Base-by-base conservation (phyloP, 1,140 invertebrate genomes). In the Zophobas morio region DNA sequence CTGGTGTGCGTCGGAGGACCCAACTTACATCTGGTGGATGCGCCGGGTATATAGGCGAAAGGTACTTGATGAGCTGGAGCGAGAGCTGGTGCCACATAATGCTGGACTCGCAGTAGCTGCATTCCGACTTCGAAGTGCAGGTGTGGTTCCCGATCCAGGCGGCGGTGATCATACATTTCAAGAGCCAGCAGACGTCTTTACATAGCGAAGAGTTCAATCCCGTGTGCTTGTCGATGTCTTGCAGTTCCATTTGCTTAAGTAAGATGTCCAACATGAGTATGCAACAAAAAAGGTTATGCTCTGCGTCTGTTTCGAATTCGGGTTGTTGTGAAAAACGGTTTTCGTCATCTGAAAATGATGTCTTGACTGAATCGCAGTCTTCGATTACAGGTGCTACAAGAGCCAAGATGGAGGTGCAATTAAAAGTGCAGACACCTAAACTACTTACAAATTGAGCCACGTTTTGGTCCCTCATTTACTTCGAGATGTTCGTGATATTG, bases 211-310 rank as follows among this genome's bases (percentile, higher is more conserved):
- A 94, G 81, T 94, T 92, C 53, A 97, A 90, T 57, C 95, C 95
- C 73, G 90, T 89, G 82, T 98, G 94, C 76, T 92, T 91, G 75
- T 95, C 94, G n/a, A 96, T 90, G 79, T 96, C 94, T 88, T 99
- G 97, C 1, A 99, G 88, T 84, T 99, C 96, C 92, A 99, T 93
- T 94, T 99, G 98, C 89, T 98, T 98, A 1, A 98, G 87, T 46
- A 98, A 87, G 78, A 99, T 94, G 86, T 99, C 98, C 71, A 99
- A 88, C 97, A 99, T 99, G 1, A 99, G 90, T 78, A 99, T 96
- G 86, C 96, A 98, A 83, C 97, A 98, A 1, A 95, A 95, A 3
- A 99, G 88, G 85, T 95, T 95, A 40, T 94, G 88, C 81, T 94
- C 93, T 32, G 90, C 88, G 79, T 92, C 91, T 0, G 89, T 90